Conservation (phyloP, 2,113 vertebrate genomes). For the Hippopotamus amphibius region DNA sequence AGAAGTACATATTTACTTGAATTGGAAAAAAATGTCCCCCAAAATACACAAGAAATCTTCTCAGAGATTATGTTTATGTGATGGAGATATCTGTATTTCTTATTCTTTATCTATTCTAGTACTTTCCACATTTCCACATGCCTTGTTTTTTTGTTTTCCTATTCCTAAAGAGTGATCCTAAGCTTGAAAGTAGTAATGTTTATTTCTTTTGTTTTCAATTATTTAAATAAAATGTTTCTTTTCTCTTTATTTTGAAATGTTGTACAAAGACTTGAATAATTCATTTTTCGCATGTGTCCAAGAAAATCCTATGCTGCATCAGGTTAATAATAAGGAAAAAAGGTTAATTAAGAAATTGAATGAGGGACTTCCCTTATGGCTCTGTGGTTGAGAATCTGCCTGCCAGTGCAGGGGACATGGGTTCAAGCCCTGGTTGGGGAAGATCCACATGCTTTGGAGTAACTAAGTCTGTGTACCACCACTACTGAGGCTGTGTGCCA, state of each 20-base stretch:
- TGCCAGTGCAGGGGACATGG: too few relatives aligned
- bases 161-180: background rate
- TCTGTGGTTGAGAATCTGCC: too few relatives aligned
- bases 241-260: slow-evolving; percentile 15
- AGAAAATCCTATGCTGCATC: background rate
- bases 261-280: background rate
- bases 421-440: too few relatives aligned
- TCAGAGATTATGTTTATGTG: background rate
- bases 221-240: background rate
- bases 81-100: background rate
- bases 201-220: background rate
- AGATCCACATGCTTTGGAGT: background rate
- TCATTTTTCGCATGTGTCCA: background rate
- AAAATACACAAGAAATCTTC: background rate
- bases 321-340: background rate
- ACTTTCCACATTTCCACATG: background rate
- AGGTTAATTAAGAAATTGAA: background rate
- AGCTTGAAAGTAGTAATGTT: background rate
- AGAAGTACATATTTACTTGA: background rate
- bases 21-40: background rate
- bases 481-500: too few relatives aligned
- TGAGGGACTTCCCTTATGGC: background rate
- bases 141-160: background rate
- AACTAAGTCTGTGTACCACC: too few relatives aligned
- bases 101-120: background rate